phyloP scores from a whole-genome alignment of 2,113 vertebrate species.

The Pelusios castaneus region DNA sequence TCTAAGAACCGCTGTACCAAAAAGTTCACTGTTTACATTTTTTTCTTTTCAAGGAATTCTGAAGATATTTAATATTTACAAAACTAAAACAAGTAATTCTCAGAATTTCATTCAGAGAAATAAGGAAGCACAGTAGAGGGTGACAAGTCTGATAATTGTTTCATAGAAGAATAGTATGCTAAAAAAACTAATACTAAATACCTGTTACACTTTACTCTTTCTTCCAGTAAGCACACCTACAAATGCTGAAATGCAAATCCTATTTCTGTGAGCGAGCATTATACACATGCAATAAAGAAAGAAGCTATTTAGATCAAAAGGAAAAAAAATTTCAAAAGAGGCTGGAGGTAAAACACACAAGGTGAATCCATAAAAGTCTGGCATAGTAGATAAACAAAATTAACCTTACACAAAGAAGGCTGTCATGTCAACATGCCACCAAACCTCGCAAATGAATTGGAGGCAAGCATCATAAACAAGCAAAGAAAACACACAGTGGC shows the following conservation, averaged over 20 bases:
- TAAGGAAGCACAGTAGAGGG: not conserved
- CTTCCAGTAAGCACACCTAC: not conserved
- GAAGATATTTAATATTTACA: not conserved
- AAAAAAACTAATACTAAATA: not conserved
- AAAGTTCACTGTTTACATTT: not conserved
- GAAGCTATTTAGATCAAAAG: not conserved
- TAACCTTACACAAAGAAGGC: slow-evolving; percentile 32
- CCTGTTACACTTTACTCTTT: not conserved
- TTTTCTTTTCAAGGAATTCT: not conserved
- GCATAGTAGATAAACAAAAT: slow-evolving; percentile 34
- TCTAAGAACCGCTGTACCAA: not conserved
- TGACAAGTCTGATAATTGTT: not conserved
- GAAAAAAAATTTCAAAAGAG: not conserved
- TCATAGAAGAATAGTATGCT: not conserved
- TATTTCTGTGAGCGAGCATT: not conserved
- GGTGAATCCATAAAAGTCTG: slow-evolving; percentile 20
- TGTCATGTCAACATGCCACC: slow-evolving; percentile 33
- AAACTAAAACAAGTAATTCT: not conserved
- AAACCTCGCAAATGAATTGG: slow-evolving; percentile 51
- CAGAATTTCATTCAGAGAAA: not conserved
- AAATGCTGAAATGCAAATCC: not conserved
- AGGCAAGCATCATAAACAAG: slow-evolving; percentile 21
- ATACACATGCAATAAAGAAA: not conserved
- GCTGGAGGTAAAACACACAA: not conserved
- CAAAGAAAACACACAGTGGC: slow-evolving; percentile 13